Evolutionary conservation across 2,888 invertebrate genomes (phyloP).

Genomic region (Scaptodrosophila latifasciaeformis): DNA sequence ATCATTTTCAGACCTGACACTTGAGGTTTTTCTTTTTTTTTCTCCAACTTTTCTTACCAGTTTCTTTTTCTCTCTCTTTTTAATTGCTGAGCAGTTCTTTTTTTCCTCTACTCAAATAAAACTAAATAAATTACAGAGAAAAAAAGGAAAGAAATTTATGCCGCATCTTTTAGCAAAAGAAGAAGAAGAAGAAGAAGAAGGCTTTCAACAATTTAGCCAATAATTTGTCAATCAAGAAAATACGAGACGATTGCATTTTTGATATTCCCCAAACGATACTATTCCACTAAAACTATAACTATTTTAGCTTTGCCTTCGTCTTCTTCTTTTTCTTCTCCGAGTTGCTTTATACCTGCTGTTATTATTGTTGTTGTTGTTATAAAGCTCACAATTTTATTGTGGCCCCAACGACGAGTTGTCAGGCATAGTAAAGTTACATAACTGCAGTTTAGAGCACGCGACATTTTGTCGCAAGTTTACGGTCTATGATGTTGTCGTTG

Average conservation of each 20-base stretch:
- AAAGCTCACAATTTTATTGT: constrained; percentile 51
- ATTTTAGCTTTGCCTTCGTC: too few relatives aligned
- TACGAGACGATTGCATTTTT: background rate
- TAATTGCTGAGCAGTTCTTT: too few relatives aligned
- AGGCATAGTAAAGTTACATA: constrained; percentile 66
- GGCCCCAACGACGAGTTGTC: constrained; percentile 50
- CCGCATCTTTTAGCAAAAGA: too few relatives aligned
- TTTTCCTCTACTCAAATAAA: too few relatives aligned
- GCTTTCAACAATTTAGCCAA: constrained; percentile 38
- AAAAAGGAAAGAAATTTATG: too few relatives aligned
- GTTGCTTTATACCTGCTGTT: background rate
- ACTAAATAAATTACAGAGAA: too few relatives aligned
- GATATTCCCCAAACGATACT: background rate
- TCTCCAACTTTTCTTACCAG: too few relatives aligned
- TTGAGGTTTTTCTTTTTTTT: too few relatives aligned
- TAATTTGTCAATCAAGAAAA: constrained; percentile 31
- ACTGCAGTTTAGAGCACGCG: constrained; percentile 67
- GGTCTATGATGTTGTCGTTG: constrained; percentile 39
- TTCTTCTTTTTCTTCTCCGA: too few relatives aligned
- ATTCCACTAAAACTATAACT: background rate
- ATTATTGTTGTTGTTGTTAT: constrained; percentile 38
- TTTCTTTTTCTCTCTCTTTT: constrained; percentile 26
- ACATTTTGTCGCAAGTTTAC: constrained; percentile 66
- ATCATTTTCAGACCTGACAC: constrained; percentile 34
- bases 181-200: too few relatives aligned